Evolutionary conservation across 2,113 vertebrate genomes (phyloP).

Genomic region (Prunella himalayana): DNA sequence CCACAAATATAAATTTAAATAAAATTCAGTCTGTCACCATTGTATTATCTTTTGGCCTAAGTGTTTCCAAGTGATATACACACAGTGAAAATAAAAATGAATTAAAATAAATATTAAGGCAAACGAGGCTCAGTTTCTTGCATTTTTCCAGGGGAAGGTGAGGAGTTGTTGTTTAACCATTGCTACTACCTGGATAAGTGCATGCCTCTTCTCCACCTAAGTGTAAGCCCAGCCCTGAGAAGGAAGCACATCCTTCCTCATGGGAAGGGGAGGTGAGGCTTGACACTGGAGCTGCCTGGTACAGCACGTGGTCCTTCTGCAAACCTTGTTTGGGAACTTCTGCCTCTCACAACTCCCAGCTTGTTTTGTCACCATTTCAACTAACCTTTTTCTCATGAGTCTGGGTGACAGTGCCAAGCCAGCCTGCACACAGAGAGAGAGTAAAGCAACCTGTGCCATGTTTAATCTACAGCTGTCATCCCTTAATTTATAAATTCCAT

Average conservation of each 20-base stretch:
- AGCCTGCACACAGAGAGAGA: neutral
- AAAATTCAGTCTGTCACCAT: neutral
- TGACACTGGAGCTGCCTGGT: neutral
- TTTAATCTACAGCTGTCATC: conserved; percentile 11
- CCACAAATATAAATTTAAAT: neutral
- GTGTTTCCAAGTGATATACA: neutral
- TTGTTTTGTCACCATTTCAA: neutral
- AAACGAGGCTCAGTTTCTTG: neutral
- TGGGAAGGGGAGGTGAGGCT: neutral
- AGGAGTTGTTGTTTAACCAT: neutral
- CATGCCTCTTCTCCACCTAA: neutral
- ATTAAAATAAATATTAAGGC: neutral
- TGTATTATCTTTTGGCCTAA: neutral
- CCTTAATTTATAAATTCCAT: conserved; percentile 36
- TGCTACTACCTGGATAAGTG: neutral
- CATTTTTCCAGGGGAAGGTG: neutral
- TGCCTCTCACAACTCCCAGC: neutral
- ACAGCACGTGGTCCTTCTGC: neutral
- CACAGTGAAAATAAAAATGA: neutral
- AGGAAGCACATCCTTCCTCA: accelerated
- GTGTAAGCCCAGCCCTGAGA: neutral
- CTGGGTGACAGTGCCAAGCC: neutral
- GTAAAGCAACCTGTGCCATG: neutral
- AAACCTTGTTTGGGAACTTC: neutral
- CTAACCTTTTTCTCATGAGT: neutral